Conservation (phyloP, 2,797 vertebrate genomes). For the Phaenicophaeus curvirostris region DNA sequence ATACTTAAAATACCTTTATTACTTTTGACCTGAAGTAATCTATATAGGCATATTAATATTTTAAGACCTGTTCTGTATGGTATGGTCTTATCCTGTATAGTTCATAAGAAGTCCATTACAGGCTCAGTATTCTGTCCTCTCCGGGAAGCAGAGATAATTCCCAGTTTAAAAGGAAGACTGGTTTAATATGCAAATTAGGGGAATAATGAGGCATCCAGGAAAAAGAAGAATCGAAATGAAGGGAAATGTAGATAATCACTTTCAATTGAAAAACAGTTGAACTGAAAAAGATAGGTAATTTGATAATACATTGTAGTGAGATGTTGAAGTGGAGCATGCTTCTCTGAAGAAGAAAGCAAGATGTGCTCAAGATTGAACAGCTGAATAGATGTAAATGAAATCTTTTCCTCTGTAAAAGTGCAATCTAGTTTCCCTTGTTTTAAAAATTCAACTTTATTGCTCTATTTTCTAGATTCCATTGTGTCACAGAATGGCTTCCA, state of each 20-base stretch:
- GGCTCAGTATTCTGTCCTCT: not conserved
- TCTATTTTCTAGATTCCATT: not conserved
- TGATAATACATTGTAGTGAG: not conserved
- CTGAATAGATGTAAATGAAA: conserved; percentile 11
- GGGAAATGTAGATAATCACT: not conserved
- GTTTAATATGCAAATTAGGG: not conserved
- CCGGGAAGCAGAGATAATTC: not conserved
- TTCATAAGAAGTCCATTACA: not conserved
- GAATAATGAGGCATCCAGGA: not conserved
- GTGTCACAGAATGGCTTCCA: not conserved
- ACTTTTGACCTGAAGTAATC: not conserved
- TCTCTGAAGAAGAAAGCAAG: not conserved
- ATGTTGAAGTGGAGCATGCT: not conserved
- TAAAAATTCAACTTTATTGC: conserved; percentile 4
- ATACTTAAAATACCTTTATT: not conserved
- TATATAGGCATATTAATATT: not conserved
- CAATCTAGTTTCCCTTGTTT: not conserved
- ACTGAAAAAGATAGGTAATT: not conserved
- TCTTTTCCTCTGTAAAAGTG: too few species aligned
- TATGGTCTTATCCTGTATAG: not conserved
- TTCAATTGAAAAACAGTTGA: not conserved
- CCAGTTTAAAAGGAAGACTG: too few species aligned
- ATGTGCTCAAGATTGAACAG: not conserved
- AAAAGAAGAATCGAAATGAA: not conserved
- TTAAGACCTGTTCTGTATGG: not conserved